phyloP scores from a whole-genome alignment of 2,797 vertebrate genomes.

The Tragopan temminckii region DNA sequence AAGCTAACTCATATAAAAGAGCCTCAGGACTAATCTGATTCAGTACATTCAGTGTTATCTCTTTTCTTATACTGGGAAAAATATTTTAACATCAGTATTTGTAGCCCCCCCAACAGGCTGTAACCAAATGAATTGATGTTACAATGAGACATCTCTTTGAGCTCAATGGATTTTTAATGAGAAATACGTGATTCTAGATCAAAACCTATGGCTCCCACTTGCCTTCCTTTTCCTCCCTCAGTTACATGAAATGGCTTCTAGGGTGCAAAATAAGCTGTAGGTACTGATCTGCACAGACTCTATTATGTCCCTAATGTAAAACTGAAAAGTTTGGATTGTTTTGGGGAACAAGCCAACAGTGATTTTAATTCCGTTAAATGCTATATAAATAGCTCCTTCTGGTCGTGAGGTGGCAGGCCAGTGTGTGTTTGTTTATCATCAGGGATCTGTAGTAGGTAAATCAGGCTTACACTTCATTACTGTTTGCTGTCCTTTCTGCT shows the following conservation, averaged over 20 bases:
- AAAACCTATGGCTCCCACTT: background rate
- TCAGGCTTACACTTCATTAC: constrained; percentile 4
- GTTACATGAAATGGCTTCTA: background rate
- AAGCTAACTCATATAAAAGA: background rate
- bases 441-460: constrained; percentile 48
- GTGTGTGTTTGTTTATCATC: constrained; percentile 16
- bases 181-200: background rate
- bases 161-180: background rate
- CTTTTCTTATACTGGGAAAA: background rate
- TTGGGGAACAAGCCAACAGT: background rate
- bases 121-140: background rate
- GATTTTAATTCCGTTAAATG: constrained; percentile 32
- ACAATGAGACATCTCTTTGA: background rate
- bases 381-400: constrained; percentile 38
- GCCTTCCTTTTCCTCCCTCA: background rate
- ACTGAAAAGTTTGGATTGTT: background rate
- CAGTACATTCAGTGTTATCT: background rate
- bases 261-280: background rate
- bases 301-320: background rate
- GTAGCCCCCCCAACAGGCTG: background rate
- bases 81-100: background rate
- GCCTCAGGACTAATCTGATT: background rate
- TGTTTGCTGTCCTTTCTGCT: constrained; percentile 48
- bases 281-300: background rate
- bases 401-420: background rate